Base-by-base conservation (phyloP, 1,140 invertebrate species). In the Prorops nasuta region DNA sequence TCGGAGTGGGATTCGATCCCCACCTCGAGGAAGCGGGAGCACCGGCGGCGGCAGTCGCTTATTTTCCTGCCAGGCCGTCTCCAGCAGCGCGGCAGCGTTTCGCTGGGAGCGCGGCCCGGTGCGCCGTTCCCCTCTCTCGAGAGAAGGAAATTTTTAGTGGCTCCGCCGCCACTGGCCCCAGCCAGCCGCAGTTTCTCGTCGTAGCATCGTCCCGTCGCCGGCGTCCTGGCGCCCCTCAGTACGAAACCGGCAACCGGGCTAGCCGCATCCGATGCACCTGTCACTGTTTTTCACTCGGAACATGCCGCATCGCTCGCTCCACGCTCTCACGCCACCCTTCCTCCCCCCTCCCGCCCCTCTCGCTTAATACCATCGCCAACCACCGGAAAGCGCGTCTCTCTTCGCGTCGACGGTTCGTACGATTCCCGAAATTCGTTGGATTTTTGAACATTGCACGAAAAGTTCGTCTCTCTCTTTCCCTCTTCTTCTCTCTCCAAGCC, bases 211-310 rank as follows among this genome's bases (percentile, higher is more conserved):
- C 20, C 21, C 45, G 46, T 51, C 42, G 54, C 50, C 56, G 43
- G 53, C 61, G 42, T 50, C 37, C 51, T 44, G 37, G 54, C 60
- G 63, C 65, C 62, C 60, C 54, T 75, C 66, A 75, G 74, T 76
- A 65, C 62, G 63, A 67, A 69, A 64, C 72, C 71, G 71, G 71
- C 71, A 57, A 61, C 54, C 67, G 70, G 55, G 64, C 59, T 60
- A 64, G 49, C 51, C 56, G 67, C 58, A 74, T 56, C 66, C 52
- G 62, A 54, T 65, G 62, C 63, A 64, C 54, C 56, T 64, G 64
- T 58, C 60, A 32, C 31, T 17, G 36, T 40, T 40, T 35, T 10
- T 18, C 17, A 14, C 37, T 17, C 24, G n/a, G n/a, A n/a, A n/a
- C n/a, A n/a, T n/a, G n/a, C n/a, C n/a, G n/a, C n/a, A n/a, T n/a